Evolutionary conservation across 1,140 invertebrate genomes (phyloP), one percentile per base, ranked within the genome.

Genomic region (Protaetia brevitarsis): DNA sequence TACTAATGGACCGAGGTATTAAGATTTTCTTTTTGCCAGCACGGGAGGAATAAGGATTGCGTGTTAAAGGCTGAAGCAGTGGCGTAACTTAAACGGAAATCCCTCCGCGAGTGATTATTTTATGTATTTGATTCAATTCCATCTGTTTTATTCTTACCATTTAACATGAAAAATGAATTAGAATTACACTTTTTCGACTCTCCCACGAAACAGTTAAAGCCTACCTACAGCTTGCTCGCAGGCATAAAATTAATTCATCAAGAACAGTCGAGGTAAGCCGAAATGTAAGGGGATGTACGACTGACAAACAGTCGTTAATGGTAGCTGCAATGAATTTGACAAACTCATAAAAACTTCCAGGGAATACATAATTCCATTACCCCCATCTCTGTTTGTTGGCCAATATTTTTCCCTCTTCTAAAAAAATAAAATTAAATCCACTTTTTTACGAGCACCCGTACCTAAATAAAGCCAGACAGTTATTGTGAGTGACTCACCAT

Each of bases 1-100:
- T 45, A 30, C 63, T 68, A 68, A 70, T 68, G 66, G 41, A 27
- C 60, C 37, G 51, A 51, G 61, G 64, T 65, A 70, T 70, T 68
- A 68, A 45, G 59, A 27, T 62, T 64, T 65, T 59, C 27, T 66
- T 27, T 28, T 66, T 62, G 27, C 51, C 62, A 45, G 13, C n/a
- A n/a, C n/a, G 34, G 10, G 16, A 41, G 37, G 19, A 41, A 8
- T 41, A 41, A 11, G 13, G 41, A 13, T 45, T 3, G 41, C 41
- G 41, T 45, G 41, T 45, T 45, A 45, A n/a, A n/a, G n/a, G n/a
- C n/a, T n/a, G n/a, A n/a, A n/a, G n/a, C n/a, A n/a, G n/a, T n/a
- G n/a, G n/a, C n/a, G n/a, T n/a, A n/a, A n/a, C n/a, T n/a, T n/a
- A n/a, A n/a, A n/a, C n/a, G n/a, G n/a, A n/a, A n/a, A n/a, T n/a